A percentile compares a stretch with the other conserved stretches of the same genome.
Evolutionary conservation across 1,140 invertebrate genomes (phyloP).

Genomic region (Venturia canescens): DNA sequence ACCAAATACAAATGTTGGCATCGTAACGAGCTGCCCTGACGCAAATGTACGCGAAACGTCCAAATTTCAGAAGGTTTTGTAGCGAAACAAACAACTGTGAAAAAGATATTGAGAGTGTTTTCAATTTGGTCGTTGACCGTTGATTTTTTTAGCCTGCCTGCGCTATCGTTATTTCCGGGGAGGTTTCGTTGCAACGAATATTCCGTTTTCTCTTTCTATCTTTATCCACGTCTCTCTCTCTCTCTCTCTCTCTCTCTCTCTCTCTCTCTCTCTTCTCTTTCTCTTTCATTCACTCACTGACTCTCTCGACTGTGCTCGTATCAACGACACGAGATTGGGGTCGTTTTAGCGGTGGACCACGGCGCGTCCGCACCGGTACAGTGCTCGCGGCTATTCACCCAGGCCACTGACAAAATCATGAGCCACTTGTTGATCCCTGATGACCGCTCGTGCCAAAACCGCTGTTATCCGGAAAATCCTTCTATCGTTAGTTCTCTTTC

Average conservation of each 20-base stretch:
- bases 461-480: slow-evolving; percentile 39
- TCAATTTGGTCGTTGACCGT: neutral
- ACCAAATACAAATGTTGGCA: too few species aligned
- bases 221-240: neutral
- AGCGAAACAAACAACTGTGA: too few species aligned
- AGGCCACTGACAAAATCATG: slow-evolving; percentile 73
- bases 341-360: slow-evolving; percentile 56
- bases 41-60: too few species aligned
- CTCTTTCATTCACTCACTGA: neutral
- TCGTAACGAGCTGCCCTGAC: too few species aligned
- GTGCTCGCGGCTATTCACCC: slow-evolving; percentile 32
- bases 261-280: neutral
- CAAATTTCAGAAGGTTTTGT: too few species aligned
- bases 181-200: slow-evolving; percentile 5
- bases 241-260: neutral
- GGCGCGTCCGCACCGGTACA: slow-evolving; percentile 52
- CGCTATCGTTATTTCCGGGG: slow-evolving; percentile 11
- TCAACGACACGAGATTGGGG: slow-evolving; percentile 51
- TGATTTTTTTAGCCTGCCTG: neutral
- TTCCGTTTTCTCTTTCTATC: slow-evolving; percentile 5
- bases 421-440: slow-evolving; percentile 73
- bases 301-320: slow-evolving; percentile 18
- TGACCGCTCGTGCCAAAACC: slow-evolving; percentile 59
- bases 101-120: neutral
- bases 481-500: neutral